phyloP scores from a whole-genome alignment of 2,888 invertebrate genomes.

The Eledona agricola region DNA sequence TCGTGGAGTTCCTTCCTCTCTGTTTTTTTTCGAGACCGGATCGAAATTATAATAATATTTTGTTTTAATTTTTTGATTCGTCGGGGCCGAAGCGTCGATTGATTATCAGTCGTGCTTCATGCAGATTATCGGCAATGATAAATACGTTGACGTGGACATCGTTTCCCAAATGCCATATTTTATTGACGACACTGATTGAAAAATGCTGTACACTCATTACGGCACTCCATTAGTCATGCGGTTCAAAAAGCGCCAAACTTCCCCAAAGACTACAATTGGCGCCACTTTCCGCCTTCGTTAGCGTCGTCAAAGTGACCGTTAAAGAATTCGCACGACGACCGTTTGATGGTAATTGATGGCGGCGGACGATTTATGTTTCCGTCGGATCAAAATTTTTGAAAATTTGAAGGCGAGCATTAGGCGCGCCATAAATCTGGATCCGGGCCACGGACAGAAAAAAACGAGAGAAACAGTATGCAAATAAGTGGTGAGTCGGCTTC shows the following conservation, averaged over 20 bases:
- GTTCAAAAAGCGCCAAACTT: slow-evolving; percentile 19
- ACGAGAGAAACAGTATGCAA: slow-evolving; percentile 64
- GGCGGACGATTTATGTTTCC: slow-evolving; percentile 46
- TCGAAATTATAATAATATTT: too few species aligned
- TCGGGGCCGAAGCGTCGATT: slow-evolving; percentile 39
- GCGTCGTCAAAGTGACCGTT: slow-evolving; percentile 23
- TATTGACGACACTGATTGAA: slow-evolving; percentile 43
- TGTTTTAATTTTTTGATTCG: too few species aligned
- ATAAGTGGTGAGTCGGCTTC: slow-evolving; percentile 54
- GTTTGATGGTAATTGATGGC: slow-evolving; percentile 40
- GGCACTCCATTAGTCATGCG: slow-evolving; percentile 37
- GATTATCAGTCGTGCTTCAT: slow-evolving; percentile 47
- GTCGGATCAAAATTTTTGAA: slow-evolving; percentile 31
- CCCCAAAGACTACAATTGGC: slow-evolving; percentile 17
- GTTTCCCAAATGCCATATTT: slow-evolving; percentile 40
- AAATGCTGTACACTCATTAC: slow-evolving; percentile 40
- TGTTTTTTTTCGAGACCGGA: too few species aligned
- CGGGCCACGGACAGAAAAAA: slow-evolving; percentile 56
- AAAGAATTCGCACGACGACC: slow-evolving; percentile 28
- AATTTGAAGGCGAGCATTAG: slow-evolving; percentile 54
- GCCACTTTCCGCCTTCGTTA: slow-evolving; percentile 15
- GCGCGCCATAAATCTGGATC: slow-evolving; percentile 62
- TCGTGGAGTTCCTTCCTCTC: too few species aligned
- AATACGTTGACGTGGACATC: slow-evolving; percentile 48
- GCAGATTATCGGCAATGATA: slow-evolving; percentile 49